These are phyloP conservation scores for Priapulus caudatus DNA, from an alignment of 2,888 invertebrate species.

Conservation along the genomic window DNA sequence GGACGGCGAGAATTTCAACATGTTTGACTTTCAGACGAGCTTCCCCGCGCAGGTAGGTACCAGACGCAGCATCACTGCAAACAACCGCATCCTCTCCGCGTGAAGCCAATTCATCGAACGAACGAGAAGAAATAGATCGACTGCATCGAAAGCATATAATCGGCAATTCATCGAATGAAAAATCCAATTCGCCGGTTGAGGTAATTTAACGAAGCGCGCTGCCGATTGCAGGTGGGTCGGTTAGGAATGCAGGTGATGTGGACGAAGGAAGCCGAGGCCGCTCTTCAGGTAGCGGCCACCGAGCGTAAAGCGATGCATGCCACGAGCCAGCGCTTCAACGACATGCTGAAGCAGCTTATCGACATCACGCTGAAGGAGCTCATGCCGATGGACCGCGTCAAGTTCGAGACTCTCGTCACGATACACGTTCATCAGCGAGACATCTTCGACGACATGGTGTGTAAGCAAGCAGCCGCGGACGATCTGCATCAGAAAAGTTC, in stretches of 20 bases:
- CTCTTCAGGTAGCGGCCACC: constrained; percentile 73
- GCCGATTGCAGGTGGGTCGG: constrained; percentile 55
- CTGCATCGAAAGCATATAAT: too few relatives aligned
- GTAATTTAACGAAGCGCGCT: too few relatives aligned
- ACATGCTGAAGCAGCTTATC: constrained; percentile 78
- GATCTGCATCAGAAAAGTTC: constrained; percentile 3
- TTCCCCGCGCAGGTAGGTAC: constrained; percentile 76
- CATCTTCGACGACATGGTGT: constrained; percentile 87
- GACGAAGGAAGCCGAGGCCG: constrained; percentile 85
- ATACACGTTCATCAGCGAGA: constrained; percentile 95
- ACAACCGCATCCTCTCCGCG: background rate
- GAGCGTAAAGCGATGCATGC: constrained; percentile 91
- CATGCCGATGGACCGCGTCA: constrained; percentile 75
- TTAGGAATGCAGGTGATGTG: constrained; percentile 92
- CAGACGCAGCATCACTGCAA: background rate
- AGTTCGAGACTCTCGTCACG: constrained; percentile 90
- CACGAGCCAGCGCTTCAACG: constrained; percentile 85
- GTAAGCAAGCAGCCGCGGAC: too few relatives aligned
- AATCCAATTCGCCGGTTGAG: too few relatives aligned
- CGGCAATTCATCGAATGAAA: too few relatives aligned
- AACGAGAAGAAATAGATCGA: too few relatives aligned
- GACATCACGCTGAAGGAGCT: constrained; percentile 89
- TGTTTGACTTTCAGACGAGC: constrained; percentile 74
- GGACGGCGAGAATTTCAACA: constrained; percentile 72
- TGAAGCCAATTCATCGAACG: background rate